Base-by-base conservation (phyloP, 2,113 vertebrate species). In the Rynchops niger region DNA sequence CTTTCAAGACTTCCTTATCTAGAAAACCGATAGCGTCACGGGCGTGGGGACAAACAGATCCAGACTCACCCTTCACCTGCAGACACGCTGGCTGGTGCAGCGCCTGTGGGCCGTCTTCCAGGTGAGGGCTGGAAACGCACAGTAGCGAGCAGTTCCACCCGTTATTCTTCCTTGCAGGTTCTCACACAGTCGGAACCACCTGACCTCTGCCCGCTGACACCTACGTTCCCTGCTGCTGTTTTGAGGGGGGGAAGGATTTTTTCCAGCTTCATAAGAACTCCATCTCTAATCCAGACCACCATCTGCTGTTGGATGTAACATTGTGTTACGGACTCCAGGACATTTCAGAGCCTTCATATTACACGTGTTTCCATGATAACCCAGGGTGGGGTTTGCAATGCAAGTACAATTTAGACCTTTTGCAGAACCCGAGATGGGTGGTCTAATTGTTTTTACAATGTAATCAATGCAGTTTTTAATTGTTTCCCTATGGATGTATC, bases 131-230 rank as follows among this genome's bases (percentile, higher is more conserved):
- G 17, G 20, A 13, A 3, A 4, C 2, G 53, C 43, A 4, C 17
- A 14, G 13, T 0, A 2, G 32, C 22, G 67, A 74, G 9, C 49
- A 8, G 13, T 19, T 43, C 11, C 43, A 25, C 42, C 43, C 3
- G 0, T 43, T n/a, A 0, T 21, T 88, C 16, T 15, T 34, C 8
- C 55, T 22, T 61, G 42, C 97, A 99, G 99, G 98, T 99, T 99
- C 98, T 99, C 99, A 80, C 98, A 99, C 97, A 99, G 98, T 88
- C 98, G 99, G 95, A 99, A 99, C 98, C 99, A 98, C 92, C 97
- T 99, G 94, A 98, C 97, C 9, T 99, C 99, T 22, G 97, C 98
- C 38, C 98, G 99, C 98, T 99, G 99, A 99, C 63, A 40, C 69
- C 12, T 3, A 4, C 45, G 0, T 61, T 83, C 50, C 38, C 82